Conservation (phyloP, 1,140 invertebrate genomes). For the Ditylenchus dipsaci region DNA sequence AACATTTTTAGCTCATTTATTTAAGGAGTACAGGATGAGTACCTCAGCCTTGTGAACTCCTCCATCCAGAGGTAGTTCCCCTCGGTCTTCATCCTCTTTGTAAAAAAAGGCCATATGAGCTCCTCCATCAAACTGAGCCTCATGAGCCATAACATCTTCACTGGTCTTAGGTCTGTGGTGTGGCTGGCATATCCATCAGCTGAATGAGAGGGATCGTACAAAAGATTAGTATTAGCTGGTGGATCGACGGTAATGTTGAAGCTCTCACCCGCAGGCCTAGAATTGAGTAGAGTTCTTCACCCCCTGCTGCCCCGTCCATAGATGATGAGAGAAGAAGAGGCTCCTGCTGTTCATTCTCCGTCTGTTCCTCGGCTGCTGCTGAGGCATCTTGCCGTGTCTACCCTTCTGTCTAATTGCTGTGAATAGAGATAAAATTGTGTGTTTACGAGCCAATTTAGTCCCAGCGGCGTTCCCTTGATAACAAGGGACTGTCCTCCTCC, state of each 20-base stretch:
- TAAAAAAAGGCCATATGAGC: constrained; percentile 3
- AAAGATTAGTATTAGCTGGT: neutral
- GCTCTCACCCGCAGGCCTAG: neutral
- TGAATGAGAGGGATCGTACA: neutral
- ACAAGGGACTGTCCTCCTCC: too few relatives aligned
- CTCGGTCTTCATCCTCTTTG: neutral
- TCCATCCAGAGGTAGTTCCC: neutral
- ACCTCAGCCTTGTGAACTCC: neutral
- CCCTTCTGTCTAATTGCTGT: too few relatives aligned
- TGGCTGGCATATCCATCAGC: neutral
- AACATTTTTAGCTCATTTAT: neutral
- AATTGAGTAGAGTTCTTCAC: too few relatives aligned
- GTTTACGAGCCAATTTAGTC: too few relatives aligned
- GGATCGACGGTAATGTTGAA: neutral
- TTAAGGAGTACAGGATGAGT: neutral
- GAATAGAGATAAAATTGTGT: too few relatives aligned
- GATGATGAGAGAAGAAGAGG: neutral
- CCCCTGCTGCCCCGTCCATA: neutral
- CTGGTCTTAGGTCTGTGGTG: neutral
- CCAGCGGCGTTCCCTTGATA: too few relatives aligned
- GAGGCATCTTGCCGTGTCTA: neutral
- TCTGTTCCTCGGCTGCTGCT: constrained; percentile 3
- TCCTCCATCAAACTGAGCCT: constrained; percentile 1
- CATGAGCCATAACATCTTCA: constrained; percentile 6
- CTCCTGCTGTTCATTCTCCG: neutral